A percentile compares a stretch with the other conserved stretches of the same genome.
Evolutionary conservation across 2,888 invertebrate genomes (phyloP).

Genomic region (Xanthostigma xanthostigma): DNA sequence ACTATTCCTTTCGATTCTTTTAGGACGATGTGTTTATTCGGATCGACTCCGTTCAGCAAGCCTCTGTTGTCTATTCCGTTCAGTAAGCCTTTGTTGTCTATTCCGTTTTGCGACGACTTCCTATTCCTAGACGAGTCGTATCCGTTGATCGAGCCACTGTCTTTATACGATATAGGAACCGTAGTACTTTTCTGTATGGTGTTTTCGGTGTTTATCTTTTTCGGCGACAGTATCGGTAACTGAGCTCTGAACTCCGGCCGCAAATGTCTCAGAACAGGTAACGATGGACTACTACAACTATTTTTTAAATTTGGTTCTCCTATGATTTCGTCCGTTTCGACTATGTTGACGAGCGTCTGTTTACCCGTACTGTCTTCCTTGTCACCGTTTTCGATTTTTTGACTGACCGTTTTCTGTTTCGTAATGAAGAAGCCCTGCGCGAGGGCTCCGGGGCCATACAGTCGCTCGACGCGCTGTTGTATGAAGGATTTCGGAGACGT

Average conservation of each 20-base stretch:
- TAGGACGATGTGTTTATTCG: conserved; percentile 4
- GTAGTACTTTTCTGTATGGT: conserved; percentile 25
- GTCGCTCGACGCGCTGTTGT: conserved; percentile 73
- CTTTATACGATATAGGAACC: conserved; percentile 19
- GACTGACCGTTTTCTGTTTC: conserved; percentile 34
- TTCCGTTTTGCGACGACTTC: too few species aligned
- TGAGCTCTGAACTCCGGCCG: conserved; percentile 78
- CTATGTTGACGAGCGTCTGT: not conserved
- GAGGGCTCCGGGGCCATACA: conserved; percentile 76
- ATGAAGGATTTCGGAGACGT: conserved; percentile 61
- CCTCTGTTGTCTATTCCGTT: not conserved
- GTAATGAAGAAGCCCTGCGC: conserved; percentile 72
- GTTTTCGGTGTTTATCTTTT: conserved; percentile 17
- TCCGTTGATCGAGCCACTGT: not conserved
- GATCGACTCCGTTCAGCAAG: too few species aligned
- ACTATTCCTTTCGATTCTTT: conserved; percentile 6
- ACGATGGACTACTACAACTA: conserved; percentile 29
- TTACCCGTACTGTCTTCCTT: not conserved
- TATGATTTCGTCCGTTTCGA: conserved; percentile 6
- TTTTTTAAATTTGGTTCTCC: conserved; percentile 20
- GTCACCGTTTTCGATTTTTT: conserved; percentile 23
- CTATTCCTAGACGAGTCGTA: too few species aligned
- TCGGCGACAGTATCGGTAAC: conserved; percentile 52
- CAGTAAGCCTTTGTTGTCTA: too few species aligned
- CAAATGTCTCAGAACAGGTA: conserved; percentile 70